A percentile compares a stretch with the other conserved stretches of the same genome.
Evolutionary conservation across 2,113 vertebrate species (phyloP).

Genomic region (Nyctereutes procyonoides): DNA sequence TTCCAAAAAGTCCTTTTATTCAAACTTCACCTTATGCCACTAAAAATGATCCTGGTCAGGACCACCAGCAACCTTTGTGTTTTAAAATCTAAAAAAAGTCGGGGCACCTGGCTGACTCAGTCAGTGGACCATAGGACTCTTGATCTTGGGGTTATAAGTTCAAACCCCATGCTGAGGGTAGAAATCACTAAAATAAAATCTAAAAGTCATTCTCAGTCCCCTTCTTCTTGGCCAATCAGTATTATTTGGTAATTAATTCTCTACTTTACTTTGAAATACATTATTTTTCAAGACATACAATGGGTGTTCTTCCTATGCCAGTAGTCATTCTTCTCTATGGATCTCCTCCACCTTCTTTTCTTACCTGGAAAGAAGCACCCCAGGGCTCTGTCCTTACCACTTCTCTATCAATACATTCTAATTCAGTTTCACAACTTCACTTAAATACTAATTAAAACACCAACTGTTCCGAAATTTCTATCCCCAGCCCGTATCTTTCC

Average conservation of each 20-base stretch:
- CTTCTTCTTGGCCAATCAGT: neutral
- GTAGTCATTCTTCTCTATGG: neutral
- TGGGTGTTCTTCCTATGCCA: neutral
- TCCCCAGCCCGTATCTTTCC: neutral
- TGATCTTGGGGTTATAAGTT: neutral
- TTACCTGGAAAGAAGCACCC: neutral
- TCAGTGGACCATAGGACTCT: neutral
- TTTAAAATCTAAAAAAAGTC: neutral
- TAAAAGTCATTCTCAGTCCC: neutral
- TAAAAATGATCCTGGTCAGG: slow-evolving; percentile 38
- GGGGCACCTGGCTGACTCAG: neutral
- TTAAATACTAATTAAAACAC: neutral
- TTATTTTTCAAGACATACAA: neutral
- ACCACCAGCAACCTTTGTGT: neutral
- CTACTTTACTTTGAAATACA: slow-evolving; percentile 1
- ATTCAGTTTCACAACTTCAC: neutral
- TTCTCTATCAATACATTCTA: slow-evolving; percentile 10
- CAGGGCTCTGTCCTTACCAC: neutral
- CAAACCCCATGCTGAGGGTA: neutral
- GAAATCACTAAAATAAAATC: neutral
- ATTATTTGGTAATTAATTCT: neutral
- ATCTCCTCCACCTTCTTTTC: neutral
- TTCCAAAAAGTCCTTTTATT: neutral
- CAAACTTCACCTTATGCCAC: neutral
- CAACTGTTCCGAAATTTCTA: neutral